Evolutionary conservation across 1,140 invertebrate species (phyloP), one percentile per base, ranked within the genome.

Genomic region (Camponotus floridanus): DNA sequence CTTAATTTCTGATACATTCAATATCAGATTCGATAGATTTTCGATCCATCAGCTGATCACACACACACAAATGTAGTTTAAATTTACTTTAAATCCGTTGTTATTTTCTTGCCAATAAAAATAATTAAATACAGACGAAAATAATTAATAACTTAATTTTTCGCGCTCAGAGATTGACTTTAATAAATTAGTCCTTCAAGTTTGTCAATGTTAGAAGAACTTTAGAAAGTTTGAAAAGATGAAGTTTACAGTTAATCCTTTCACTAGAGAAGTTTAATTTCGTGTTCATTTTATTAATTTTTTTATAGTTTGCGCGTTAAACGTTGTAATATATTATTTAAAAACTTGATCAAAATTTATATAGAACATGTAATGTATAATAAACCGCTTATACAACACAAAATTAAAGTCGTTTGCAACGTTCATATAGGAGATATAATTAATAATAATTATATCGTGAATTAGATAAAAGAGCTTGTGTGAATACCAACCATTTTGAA

Each of bases 141-240:
- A 74, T 83, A 61, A 73, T 74, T 74, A 61, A 83, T 45, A 61
- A 81, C 13, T 26, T 57, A 55, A 18, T 73, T 55, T 51, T 55
- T 42, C 0, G 11, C 13, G 39, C 18, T 55, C 13, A 13, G 3
- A 15, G 15, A 65, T 78, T 21, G 26, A 31, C 39, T 62, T 73
- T 36, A 61, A 26, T 48, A 7, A 74, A 48, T 36, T 61, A 48
- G 45, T 83, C 26, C 26, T 8, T 13, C 55, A 31, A 74, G 55
- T 73, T 83, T 13, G 26, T 74, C 48, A 45, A 21, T 39, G 33
- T 61, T 31, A 21, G n/a, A n/a, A n/a, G n/a, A n/a, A n/a, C 57
- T 74, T 26, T 15, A 13, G 42, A 80, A 57, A 48, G 26, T 78
- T 67, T 33, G 21, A 15, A 59, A 13, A 71, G 21, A 42, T 31